phyloP scores from a whole-genome alignment of 2,113 vertebrate genomes.

The human region GRCh38 chr1:165423001-165423500 shows the following conservation, averaged over 20 bases:
- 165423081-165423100: background rate
- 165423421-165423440: background rate
- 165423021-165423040: background rate
- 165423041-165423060: background rate
- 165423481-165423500: background rate
- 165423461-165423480: background rate
- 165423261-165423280: slow-evolving; percentile 56
- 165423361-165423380: background rate
- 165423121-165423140: slow-evolving; percentile 15
- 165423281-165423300: slow-evolving; percentile 48
- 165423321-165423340: background rate
- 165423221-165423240: slow-evolving; percentile 67
- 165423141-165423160: slow-evolving; percentile 56
- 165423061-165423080: background rate
- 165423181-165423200: slow-evolving; percentile 75
- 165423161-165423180: slow-evolving; percentile 67
- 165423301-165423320: background rate
- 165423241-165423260: slow-evolving; percentile 81
- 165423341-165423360: background rate
- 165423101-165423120: background rate
- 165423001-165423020: no score
- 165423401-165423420: background rate
- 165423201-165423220: slow-evolving; percentile 80
- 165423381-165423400: background rate
- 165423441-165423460: rapidly evolving